Percentiles rank a stretch among this genome's conserved stretches.
These are phyloP conservation scores for Chiroxiphia lanceolata DNA, from an alignment of 2,797 vertebrate genomes.

Conservation along the genomic window DNA sequence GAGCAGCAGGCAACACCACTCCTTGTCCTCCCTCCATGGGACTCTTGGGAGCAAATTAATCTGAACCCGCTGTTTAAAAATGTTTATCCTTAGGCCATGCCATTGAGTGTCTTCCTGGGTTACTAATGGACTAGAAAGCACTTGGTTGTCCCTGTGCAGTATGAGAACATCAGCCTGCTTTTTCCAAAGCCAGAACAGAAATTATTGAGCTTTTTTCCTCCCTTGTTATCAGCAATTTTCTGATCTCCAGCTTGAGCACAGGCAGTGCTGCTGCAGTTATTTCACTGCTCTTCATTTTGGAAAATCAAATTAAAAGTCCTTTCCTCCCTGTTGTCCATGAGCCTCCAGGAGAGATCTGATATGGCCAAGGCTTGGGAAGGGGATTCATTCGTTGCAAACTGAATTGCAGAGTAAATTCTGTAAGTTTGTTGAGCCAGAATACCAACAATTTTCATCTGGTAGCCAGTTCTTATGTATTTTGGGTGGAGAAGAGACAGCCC, in stretches of 20 bases:
- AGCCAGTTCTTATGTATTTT: neutral
- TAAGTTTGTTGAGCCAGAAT: neutral
- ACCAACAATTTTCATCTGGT: neutral
- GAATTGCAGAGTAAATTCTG: neutral
- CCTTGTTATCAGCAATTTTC: neutral
- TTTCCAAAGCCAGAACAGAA: neutral
- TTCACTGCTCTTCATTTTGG: neutral
- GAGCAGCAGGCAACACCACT: neutral
- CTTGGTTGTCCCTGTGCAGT: neutral
- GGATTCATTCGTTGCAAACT: neutral
- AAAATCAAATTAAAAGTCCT: neutral
- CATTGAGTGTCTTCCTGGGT: conserved; percentile 33
- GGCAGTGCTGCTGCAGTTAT: neutral
- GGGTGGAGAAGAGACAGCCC: neutral
- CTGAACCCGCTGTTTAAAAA: neutral
- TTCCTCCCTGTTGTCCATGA: neutral
- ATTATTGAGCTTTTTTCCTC: neutral
- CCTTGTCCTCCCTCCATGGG: neutral
- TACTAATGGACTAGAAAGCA: conserved; percentile 51
- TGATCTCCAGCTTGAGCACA: neutral
- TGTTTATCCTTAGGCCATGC: conserved; percentile 15
- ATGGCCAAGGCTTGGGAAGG: neutral
- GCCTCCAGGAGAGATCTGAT: neutral
- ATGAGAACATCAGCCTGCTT: neutral
- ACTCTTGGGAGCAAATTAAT: conserved; percentile 8